phyloP scores from a whole-genome alignment of 2,797 vertebrate species.

The Sebastolobus alascanus region DNA sequence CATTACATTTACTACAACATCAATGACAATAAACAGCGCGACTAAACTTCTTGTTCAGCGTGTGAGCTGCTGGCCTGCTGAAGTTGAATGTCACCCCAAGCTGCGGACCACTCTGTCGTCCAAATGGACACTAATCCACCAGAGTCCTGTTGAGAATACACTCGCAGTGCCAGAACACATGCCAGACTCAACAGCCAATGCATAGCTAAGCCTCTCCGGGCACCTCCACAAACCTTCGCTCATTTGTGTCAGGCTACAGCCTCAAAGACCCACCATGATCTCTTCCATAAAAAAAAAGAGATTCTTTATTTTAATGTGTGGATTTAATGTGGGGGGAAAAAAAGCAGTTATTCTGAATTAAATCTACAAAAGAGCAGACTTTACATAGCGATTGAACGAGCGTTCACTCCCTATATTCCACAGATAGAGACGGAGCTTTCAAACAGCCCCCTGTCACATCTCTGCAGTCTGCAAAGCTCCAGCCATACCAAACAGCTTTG shows the following conservation, averaged over 20 bases:
- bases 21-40: conserved; percentile 30
- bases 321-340: rapidly evolving
- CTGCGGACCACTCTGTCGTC: conserved; percentile 80
- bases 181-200: conserved; percentile 78
- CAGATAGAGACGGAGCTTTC: conserved; percentile 55
- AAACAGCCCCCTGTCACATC: conserved; percentile 68
- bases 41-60: conserved; percentile 54
- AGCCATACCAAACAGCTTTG: conserved; percentile 75
- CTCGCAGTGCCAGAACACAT: conserved; percentile 76
- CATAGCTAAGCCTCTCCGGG: conserved; percentile 79
- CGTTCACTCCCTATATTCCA: conserved; percentile 25
- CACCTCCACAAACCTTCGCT: conserved; percentile 70
- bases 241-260: conserved; percentile 62
- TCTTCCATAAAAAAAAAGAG: neutral
- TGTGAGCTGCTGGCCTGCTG: conserved; percentile 62
- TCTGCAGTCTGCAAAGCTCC: conserved; percentile 64
- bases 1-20: neutral
- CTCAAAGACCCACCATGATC: conserved; percentile 60
- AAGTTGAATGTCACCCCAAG: conserved; percentile 83
- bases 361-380: conserved; percentile 43
- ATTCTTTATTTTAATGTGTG: neutral
- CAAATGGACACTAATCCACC: conserved; percentile 85
- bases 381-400: conserved; percentile 34
- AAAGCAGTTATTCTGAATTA: conserved; percentile 17
- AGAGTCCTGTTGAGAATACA: conserved; percentile 80